Evolutionary conservation across 2,797 vertebrate genomes (phyloP), one percentile per base, ranked within the genome.

Genomic region (Arnoldichthys spilopterus): DNA sequence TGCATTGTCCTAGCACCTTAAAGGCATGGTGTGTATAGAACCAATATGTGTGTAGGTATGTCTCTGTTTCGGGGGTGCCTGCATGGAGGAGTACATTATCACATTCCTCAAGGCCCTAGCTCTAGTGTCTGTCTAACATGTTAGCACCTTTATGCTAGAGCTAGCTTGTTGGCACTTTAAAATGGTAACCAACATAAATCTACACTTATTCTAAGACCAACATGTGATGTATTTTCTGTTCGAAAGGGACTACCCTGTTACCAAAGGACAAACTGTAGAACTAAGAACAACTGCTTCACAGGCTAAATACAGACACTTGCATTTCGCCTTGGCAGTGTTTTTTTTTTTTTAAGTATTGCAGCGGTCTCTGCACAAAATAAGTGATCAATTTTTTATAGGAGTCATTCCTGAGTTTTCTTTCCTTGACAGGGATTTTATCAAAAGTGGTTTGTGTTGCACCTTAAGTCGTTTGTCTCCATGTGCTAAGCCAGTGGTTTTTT

Each of bases 161-260:
- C 61, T 63, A 88, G 83, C 85, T 91, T 82, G 81, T 84, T 70
- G 82, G 91, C 92, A 93, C 92, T 92, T 93, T 94, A 92, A 87
- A 89, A 78, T 73, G 40, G 68, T 85, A 76, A 77, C 80, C 81
- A 75, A 85, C 66, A 54, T 77, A 70, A 77, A 83, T 63, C 7
- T 12, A 70, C 70, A 78, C 34, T 59, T 54, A 83, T 47, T 72
- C 59, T 78, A 84, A 83, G 76, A 72, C 13, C 67, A 49, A 54
- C 59, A 81, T 58, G 26, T 79, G 24, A 62, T 18, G 22, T 81
- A 45, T 70, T 45, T 72, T 68, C 40, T 66, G 68, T 79, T 62
- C 49, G 58, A 54, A 7, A 75, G 40, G 53, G 43, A 81, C 79
- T 74, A 56, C 58, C 82, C 83, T 72, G 85, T 87, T 87, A 92